A percentile compares a stretch with the other conserved stretches of the same genome.
Evolutionary conservation across 1,140 invertebrate genomes (phyloP).

Genomic region (Mercenaria mercenaria): DNA sequence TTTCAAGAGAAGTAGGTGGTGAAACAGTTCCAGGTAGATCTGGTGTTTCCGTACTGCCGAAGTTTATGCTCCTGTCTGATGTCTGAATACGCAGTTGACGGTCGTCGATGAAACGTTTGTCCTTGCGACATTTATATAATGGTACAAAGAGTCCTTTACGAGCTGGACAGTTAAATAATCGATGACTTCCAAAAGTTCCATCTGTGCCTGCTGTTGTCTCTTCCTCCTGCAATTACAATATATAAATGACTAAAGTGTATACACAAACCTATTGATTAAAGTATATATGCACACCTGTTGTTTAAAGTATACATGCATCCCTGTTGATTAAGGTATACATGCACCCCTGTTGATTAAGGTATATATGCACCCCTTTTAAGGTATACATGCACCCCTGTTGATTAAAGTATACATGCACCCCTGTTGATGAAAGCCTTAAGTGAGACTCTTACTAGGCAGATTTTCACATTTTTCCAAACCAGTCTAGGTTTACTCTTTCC

Average conservation of each 20-base stretch:
- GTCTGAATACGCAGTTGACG: not conserved
- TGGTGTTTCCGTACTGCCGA: conserved; percentile 91
- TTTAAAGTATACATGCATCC: no score
- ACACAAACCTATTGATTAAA: no score
- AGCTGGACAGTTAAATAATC: conserved; percentile 91
- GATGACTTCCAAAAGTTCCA: conserved; percentile 91
- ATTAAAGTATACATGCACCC: no score
- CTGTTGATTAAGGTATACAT: no score
- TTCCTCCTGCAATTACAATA: conserved; percentile 90
- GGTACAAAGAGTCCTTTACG: conserved; percentile 92
- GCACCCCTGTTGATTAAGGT: no score
- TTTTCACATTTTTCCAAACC: no score
- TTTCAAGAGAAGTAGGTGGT: conserved; percentile 87
- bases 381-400: no score
- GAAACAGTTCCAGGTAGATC: conserved; percentile 92
- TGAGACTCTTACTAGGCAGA: no score
- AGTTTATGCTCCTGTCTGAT: conserved; percentile 76
- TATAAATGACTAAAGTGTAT: not conserved
- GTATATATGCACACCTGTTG: no score
- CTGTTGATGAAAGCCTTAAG: no score
- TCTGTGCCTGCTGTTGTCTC: conserved; percentile 91
- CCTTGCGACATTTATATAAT: conserved; percentile 91
- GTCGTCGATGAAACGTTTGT: conserved; percentile 90
- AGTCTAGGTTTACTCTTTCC: no score
- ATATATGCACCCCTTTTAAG: no score